Conservation (phyloP, 1,140 invertebrate species). For the Drosophila kikkawai region DNA sequence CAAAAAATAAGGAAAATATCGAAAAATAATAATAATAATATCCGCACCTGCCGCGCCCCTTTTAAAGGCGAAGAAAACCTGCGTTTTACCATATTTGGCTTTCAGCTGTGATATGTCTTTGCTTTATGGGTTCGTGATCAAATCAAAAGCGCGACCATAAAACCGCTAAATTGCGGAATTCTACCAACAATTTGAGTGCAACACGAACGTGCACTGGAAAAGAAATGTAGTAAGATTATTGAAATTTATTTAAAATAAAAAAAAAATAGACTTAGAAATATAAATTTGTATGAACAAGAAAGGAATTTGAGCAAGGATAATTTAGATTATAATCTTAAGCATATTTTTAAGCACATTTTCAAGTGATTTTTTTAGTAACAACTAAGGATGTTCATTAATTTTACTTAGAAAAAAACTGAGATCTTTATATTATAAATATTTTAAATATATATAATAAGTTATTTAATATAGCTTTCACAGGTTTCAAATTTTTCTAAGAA, state of each 20-base stretch:
- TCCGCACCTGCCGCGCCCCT: slow-evolving; percentile 69
- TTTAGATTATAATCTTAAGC: too few relatives aligned
- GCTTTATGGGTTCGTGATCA: slow-evolving; percentile 63
- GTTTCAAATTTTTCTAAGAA: too few relatives aligned
- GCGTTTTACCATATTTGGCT: slow-evolving; percentile 44
- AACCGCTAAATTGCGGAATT: slow-evolving; percentile 71
- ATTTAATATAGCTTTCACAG: too few relatives aligned
- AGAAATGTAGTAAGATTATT: neutral
- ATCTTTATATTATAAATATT: neutral
- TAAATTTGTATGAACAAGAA: too few relatives aligned
- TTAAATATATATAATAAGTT: too few relatives aligned
- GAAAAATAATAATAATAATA: slow-evolving; percentile 16
- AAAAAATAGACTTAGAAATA: neutral
- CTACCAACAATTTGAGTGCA: slow-evolving; percentile 70
- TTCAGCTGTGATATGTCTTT: slow-evolving; percentile 23
- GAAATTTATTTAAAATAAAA: neutral
- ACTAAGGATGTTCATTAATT: neutral
- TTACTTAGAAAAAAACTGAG: too few relatives aligned
- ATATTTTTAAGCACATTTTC: neutral
- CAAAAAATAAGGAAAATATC: slow-evolving; percentile 13
- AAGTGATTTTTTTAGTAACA: neutral
- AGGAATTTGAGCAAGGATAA: too few relatives aligned
- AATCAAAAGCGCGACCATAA: slow-evolving; percentile 73
- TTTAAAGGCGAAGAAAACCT: slow-evolving; percentile 9
- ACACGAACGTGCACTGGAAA: slow-evolving; percentile 54